Base-by-base conservation (phyloP, 2,888 invertebrate genomes). In the Eurytoma californica region DNA sequence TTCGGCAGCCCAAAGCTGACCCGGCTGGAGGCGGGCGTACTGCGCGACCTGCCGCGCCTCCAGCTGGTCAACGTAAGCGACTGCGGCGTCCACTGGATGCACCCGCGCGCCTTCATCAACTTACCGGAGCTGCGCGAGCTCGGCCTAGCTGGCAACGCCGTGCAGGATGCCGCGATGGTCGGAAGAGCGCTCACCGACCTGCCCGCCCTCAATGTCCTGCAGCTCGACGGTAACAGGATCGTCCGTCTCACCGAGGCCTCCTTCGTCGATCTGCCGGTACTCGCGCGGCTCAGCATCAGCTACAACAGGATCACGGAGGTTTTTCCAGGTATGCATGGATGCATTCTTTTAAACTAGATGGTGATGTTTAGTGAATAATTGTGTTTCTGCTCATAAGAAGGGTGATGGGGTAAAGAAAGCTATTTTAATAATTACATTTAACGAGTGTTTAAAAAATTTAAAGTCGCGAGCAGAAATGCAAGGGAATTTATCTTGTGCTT, bases 111-210 rank as follows among this genome's bases (percentile, higher is more conserved):
- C 0, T 90, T 97, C 66, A 93, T 94, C 58, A 91, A 94, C 77
- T 90, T 97, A 68, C 95, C 95, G n/a, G 92, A 92, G 68, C 88
- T 97, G 79, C 92, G 92, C 66, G 95, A 95, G 84, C 88, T 97
- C 16, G 93, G 94, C 28, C 90, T 97, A 0, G 92, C 93, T 16
- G 93, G 94, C 67, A 97, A 97, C 86, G 92, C 93, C 84, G 93
- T 97, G 83, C 91, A 92, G 13, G 96, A 97, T 87, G 95, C 95
- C 14, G 93, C 94, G n/a, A 94, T 96, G 93, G 92, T 97, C 13
- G 96, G 97, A 3, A 92, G 95, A 83, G 94, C 94, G 14, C 92
- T 94, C 16, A 93, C 95, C 87, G 96, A 96, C 85, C 91, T 97
- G 67, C 94, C 94, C n/a, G 92, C 93, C 78, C 89, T 97, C 49